Evolutionary conservation across 2,113 vertebrate genomes (phyloP), one percentile per base, ranked within the genome.

Genomic region (Prinia subflava): DNA sequence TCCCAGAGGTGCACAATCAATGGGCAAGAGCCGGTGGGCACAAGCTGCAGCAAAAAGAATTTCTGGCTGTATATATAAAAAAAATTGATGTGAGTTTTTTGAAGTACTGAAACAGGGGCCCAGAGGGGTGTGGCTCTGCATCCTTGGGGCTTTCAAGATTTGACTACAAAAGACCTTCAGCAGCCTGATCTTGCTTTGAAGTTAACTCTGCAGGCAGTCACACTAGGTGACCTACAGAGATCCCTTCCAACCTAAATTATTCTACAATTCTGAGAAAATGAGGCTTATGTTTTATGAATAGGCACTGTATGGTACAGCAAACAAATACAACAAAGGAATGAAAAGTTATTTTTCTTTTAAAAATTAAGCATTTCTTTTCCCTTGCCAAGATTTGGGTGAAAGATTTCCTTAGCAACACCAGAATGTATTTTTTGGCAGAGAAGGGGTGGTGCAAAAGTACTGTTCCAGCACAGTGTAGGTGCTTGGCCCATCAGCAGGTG

Each of bases 141-240:
- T 75, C 92, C 76, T 83, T 75, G 41, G 56, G 69, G 76, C 68
- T 92, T 94, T 89, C 2, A 19, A 70, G 83, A 75, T 92, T 93
- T 90, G 91, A 86, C 73, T 96, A 83, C 80, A 90, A 87, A 92
- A 93, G 80, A 77, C 71, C 83, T 89, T 78, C 55, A 94, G 86
- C 89, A 93, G 69, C 63, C 52, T 81, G 60, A 87, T 91, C 73
- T 78, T 84, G 56, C 91, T 97, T 96, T 97, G 89, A 97, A 97
- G 91, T 91, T 90, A 92, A 52, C 60, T 93, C 89, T 95, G 83
- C 94, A 92, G 80, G 91, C 87, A 92, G 53, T 80, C 42, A 1
- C 84, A 77, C 41, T n/a, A 60, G 80, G 60, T 92, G 91, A 95
- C 92, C 83, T 91, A 83, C 60, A 91, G 89, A 89, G 60, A 79